A percentile compares a stretch with the other conserved stretches of the same genome.
Conservation (phyloP, 2,797 vertebrate species). For the Micropoecilia bifurca region DNA sequence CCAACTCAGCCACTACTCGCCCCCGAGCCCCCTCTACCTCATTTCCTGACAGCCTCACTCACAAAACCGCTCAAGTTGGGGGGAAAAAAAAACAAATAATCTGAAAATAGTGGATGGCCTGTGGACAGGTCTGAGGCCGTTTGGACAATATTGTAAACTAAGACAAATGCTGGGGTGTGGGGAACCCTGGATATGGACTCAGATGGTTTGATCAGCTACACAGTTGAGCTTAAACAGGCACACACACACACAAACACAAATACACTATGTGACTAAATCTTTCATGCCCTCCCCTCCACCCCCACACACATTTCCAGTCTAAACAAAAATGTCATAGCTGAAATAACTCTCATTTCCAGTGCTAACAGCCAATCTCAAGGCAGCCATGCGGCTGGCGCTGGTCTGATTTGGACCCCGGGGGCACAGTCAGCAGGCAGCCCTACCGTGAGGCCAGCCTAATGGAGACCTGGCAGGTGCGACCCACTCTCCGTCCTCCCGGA, state of each 20-base stretch:
- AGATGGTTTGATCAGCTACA: conserved; percentile 33
- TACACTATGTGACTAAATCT: conserved; percentile 60
- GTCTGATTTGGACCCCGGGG: conserved; percentile 96
- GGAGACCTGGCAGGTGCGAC: conserved; percentile 98
- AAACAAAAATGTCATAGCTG: conserved; percentile 98
- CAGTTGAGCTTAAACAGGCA: conserved; percentile 19
- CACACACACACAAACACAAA: conserved; percentile 21
- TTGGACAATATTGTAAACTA: conserved; percentile 56
- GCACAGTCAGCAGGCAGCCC: conserved; percentile 94
- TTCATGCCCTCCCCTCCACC: conserved; percentile 42
- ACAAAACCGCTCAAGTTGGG: conserved; percentile 48
- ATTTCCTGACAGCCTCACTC: conserved; percentile 63
- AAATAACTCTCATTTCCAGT: conserved; percentile 99
- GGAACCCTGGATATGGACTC: conserved; percentile 34
- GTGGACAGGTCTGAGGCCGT: conserved; percentile 47
- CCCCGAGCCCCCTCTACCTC: conserved; percentile 34
- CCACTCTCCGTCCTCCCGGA: conserved; percentile 97
- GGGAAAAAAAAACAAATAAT: conserved; percentile 64
- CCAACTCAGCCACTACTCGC: conserved; percentile 38
- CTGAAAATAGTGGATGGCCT: conserved; percentile 51
- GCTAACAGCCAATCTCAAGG: conserved; percentile 99
- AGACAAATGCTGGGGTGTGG: conserved; percentile 40
- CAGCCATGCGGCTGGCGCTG: conserved; percentile 82
- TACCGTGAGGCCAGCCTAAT: conserved; percentile 94
- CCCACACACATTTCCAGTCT: conserved; percentile 74